Percentiles rank a stretch among this genome's conserved stretches.
phyloP scores from a whole-genome alignment of 2,113 vertebrate genomes.

The Leucopsar rothschildi region DNA sequence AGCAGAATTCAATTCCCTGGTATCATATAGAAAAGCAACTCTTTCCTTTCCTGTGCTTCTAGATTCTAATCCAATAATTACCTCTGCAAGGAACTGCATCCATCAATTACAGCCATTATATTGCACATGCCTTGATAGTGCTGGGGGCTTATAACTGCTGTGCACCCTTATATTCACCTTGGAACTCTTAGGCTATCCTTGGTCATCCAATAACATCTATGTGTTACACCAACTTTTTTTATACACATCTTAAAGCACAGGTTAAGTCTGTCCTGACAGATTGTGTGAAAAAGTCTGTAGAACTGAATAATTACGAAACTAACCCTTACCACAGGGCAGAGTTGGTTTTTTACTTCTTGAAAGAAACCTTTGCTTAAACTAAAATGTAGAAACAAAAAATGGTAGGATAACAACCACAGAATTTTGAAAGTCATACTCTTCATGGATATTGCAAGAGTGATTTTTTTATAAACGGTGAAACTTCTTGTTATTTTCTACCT shows the following conservation, averaged over 20 bases:
- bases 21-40: not conserved
- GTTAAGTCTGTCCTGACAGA: not conserved
- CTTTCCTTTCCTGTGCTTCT: not conserved
- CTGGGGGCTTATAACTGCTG: not conserved
- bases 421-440: not conserved
- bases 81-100: not conserved
- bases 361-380: not conserved
- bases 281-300: not conserved
- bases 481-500: not conserved
- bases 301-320: not conserved
- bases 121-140: not conserved
- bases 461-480: not conserved
- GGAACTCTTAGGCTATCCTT: not conserved
- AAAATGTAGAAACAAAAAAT: not conserved
- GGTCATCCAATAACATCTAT: not conserved
- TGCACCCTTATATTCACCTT: not conserved
- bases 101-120: not conserved
- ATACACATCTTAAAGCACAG: not conserved
- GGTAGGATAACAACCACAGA: not conserved
- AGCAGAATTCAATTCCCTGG: not conserved
- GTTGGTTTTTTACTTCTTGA: not conserved
- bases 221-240: not conserved
- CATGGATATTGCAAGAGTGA: not conserved
- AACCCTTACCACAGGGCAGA: not conserved
- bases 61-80: constrained; percentile 19